Percentiles rank a stretch among this genome's conserved stretches.
These are phyloP conservation scores for Rhinoraja longicauda DNA, from an alignment of 2,797 vertebrate genomes.

Conservation along the genomic window DNA sequence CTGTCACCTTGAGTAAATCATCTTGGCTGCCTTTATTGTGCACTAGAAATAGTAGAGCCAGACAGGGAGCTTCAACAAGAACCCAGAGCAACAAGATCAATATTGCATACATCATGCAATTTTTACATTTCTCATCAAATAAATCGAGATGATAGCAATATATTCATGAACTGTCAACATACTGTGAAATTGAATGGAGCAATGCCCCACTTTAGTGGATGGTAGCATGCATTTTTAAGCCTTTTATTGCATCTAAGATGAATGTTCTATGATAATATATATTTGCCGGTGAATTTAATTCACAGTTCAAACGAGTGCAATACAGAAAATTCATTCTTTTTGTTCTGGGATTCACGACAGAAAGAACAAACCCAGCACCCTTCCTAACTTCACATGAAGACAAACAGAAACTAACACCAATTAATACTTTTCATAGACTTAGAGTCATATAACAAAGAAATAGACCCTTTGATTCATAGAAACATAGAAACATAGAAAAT, in stretches of 20 bases:
- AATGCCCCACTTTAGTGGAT: background rate
- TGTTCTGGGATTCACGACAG: background rate
- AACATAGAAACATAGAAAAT: too few relatives aligned
- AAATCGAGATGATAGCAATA: background rate
- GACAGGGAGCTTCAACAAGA: background rate
- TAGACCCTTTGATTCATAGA: too few relatives aligned
- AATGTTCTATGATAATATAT: background rate
- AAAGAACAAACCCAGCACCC: background rate
- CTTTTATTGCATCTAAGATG: background rate
- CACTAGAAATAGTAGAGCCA: conserved; percentile 5
- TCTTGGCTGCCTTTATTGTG: background rate
- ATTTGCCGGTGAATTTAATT: background rate
- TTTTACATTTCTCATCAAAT: conserved; percentile 17
- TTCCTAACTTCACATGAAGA: background rate
- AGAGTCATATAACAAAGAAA: too few relatives aligned
- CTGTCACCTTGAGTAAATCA: conserved; percentile 10
- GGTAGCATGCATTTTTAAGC: background rate
- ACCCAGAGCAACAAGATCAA: background rate
- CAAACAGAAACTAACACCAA: background rate
- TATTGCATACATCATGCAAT: conserved; percentile 22
- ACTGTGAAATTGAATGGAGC: background rate
- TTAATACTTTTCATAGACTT: too few relatives aligned
- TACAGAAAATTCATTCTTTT: background rate
- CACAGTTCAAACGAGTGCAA: background rate
- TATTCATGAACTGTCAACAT: background rate